phyloP scores from a whole-genome alignment of 2,888 invertebrate species.

The Tipula unca region DNA sequence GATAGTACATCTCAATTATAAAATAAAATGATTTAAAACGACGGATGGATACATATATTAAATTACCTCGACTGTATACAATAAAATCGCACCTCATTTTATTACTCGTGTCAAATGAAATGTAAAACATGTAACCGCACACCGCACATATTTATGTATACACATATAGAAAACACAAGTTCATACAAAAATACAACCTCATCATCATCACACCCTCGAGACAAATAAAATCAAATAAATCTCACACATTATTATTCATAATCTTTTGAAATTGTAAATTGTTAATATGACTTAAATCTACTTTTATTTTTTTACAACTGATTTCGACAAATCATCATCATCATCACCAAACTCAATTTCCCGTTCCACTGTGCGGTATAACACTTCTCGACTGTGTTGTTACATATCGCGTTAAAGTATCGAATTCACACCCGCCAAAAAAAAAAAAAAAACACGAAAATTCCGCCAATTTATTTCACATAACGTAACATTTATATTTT shows the following conservation, averaged over 20 bases:
- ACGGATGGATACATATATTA: no score
- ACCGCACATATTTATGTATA: not conserved
- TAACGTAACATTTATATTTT: not conserved
- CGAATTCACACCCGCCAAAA: constrained; percentile 9
- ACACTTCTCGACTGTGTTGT: not conserved
- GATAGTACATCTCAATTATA: no score
- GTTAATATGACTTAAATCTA: constrained; percentile 14
- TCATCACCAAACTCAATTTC: not conserved
- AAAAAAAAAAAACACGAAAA: not conserved
- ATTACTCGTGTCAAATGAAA: not conserved
- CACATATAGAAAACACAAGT: not conserved
- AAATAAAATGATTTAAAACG: no score
- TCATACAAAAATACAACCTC: not conserved
- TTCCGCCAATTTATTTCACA: constrained; percentile 14
- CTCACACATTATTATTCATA: constrained; percentile 14
- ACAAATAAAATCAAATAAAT: constrained; percentile 14
- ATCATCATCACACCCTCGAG: not conserved
- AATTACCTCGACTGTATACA: not conserved
- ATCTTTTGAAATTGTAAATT: constrained; percentile 4
- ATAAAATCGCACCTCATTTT: not conserved
- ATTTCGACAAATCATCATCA: constrained; percentile 14
- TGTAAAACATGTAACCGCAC: not conserved
- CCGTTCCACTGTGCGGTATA: not conserved
- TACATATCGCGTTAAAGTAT: not conserved
- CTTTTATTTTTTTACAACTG: not conserved